Percentiles rank a stretch among this genome's conserved stretches.
These are phyloP conservation scores for Antheraea mylitta DNA, from an alignment of 1,140 invertebrate species.

Conservation along the genomic window DNA sequence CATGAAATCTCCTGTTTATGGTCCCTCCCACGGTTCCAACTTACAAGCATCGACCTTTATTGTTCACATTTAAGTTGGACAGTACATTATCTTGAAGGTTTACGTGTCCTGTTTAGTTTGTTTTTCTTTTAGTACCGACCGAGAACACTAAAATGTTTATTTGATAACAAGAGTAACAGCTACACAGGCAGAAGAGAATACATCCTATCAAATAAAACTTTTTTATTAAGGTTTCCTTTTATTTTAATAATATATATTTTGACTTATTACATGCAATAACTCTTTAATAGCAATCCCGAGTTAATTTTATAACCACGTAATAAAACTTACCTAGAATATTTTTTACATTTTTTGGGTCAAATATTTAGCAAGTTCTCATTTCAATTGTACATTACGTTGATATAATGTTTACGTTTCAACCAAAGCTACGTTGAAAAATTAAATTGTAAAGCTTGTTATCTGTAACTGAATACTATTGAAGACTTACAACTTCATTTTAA, in stretches of 20 bases:
- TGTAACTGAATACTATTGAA: too few relatives aligned
- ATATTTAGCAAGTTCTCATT: too few relatives aligned
- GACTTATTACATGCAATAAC: too few relatives aligned
- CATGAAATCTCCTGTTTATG: not conserved
- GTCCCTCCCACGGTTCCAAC: not conserved
- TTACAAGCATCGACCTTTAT: not conserved
- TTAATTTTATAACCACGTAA: too few relatives aligned
- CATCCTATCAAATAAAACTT: not conserved
- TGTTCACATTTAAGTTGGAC: not conserved
- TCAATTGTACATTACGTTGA: too few relatives aligned
- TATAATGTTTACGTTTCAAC: too few relatives aligned
- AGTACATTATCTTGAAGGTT: conserved; percentile 1
- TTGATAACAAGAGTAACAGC: not conserved
- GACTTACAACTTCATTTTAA: too few relatives aligned
- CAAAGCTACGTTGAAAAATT: too few relatives aligned
- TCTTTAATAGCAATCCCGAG: too few relatives aligned
- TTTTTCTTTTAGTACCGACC: not conserved
- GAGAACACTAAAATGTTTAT: not conserved
- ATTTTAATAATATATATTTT: not conserved
- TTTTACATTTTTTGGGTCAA: too few relatives aligned
- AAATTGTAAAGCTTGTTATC: too few relatives aligned
- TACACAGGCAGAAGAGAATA: not conserved
- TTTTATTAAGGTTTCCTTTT: not conserved
- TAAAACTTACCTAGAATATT: too few relatives aligned
- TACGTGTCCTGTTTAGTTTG: not conserved